These are phyloP conservation scores for Drosophila longiperda DNA, from an alignment of 2,888 invertebrate genomes.

Conservation along the genomic window DNA sequence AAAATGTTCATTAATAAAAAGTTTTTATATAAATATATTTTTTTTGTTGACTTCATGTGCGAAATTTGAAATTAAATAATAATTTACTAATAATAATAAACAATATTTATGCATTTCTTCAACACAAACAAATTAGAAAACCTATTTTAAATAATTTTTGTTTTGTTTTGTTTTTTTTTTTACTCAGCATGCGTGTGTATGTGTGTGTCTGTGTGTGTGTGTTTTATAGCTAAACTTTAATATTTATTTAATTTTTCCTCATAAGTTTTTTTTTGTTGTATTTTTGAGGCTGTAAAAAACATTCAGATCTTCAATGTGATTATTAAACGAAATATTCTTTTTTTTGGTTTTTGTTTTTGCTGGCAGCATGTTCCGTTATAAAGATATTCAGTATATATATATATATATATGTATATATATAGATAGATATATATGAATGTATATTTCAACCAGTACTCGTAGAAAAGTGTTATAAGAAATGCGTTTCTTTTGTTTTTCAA, in stretches of 20 bases:
- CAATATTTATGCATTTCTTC: conserved; percentile 29
- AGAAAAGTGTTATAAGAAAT: conserved; percentile 48
- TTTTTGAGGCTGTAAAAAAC: conserved; percentile 64
- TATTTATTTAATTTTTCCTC: conserved; percentile 31
- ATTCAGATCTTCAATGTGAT: conserved; percentile 70
- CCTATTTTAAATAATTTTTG: conserved; percentile 9
- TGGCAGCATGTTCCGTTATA: conserved; percentile 65
- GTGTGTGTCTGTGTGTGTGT: conserved; percentile 39
- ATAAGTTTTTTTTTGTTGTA: conserved; percentile 16
- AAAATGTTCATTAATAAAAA: conserved; percentile 4
- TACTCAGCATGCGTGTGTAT: conserved; percentile 50
- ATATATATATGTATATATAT: conserved; percentile 20
- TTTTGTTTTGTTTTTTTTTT: conserved; percentile 10
- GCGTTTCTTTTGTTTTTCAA: conserved; percentile 19
- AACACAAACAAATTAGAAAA: conserved; percentile 43
- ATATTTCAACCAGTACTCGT: conserved; percentile 34
- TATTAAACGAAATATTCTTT: conserved; percentile 58
- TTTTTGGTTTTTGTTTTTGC: conserved; percentile 27
- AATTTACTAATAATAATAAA: conserved; percentile 69
- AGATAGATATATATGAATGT: conserved; percentile 16
- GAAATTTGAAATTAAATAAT: conserved; percentile 46
- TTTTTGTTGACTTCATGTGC: conserved; percentile 39
- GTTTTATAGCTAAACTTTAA: conserved; percentile 46
- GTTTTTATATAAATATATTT: conserved; percentile 12
- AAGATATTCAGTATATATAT: conserved; percentile 19